Percentiles rank a stretch among this genome's conserved stretches.
Evolutionary conservation across 2,888 invertebrate genomes (phyloP).

Genomic region (Pyrrhosoma nymphula): DNA sequence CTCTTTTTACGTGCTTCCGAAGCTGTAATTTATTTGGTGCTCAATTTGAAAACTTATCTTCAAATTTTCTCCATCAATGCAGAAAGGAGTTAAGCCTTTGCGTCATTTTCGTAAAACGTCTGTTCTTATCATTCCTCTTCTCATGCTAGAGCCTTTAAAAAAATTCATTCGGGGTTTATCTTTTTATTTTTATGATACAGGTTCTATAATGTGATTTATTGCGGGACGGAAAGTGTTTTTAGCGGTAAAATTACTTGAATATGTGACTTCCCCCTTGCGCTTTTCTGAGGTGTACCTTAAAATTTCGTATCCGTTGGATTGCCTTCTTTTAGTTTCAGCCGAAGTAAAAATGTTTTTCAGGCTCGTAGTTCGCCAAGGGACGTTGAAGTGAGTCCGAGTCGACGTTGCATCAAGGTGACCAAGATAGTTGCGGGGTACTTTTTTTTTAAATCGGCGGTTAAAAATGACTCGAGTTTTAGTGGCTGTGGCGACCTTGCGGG

Average conservation of each 20-base stretch:
- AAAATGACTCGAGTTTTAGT: slow-evolving; percentile 1
- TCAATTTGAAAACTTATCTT: not conserved
- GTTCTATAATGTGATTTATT: too few species aligned
- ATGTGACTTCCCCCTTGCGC: too few species aligned
- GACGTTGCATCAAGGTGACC: not conserved
- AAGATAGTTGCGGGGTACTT: not conserved
- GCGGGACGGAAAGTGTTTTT: too few species aligned
- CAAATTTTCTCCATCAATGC: too few species aligned
- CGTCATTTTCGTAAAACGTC: too few species aligned
- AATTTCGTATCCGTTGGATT: too few species aligned
- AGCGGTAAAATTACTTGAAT: too few species aligned
- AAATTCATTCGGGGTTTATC: too few species aligned
- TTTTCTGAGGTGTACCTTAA: too few species aligned
- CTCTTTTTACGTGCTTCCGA: not conserved
- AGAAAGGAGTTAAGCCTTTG: too few species aligned
- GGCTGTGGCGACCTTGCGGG: not conserved
- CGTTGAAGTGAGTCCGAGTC: not conserved
- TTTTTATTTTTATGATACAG: too few species aligned
- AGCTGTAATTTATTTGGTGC: not conserved
- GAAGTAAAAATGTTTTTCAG: not conserved
- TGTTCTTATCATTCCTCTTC: not conserved
- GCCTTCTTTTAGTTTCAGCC: not conserved
- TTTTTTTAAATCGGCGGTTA: not conserved
- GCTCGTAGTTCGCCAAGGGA: not conserved
- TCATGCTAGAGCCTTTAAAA: too few species aligned